Base-by-base conservation (phyloP, 2,888 invertebrate genomes). In the Zhengitettix transpicula region DNA sequence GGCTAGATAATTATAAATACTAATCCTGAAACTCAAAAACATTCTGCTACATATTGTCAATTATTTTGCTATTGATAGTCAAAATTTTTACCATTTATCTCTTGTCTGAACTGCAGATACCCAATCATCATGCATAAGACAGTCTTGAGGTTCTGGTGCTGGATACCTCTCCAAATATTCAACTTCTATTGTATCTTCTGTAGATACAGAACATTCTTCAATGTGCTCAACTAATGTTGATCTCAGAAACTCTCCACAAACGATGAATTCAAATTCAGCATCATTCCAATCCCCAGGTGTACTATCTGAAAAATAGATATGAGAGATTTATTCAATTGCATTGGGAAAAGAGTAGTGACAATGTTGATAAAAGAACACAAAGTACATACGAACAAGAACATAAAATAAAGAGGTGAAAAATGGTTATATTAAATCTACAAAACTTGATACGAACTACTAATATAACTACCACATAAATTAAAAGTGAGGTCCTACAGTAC, bases 121-220 rank as follows among this genome's bases (percentile, higher is more conserved):
- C 98, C 98, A 99, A 71, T 99, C 98, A 74, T 97, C 94, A 69
- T 97, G 96, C 71, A 91, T 80, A 65, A 98, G 77, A 70, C 92
- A 91, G 71, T 95, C 89, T 70, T 92, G 84, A 0, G 97, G 96
- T 68, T 89, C 83, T 0, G 98, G 98, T 0, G 96, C 87, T 12
- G 95, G 91, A 66, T 87, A 85, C 66, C 89, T 82, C 71, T 92
- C 89, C 28, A 97, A 77, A 74, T 97, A 98, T 73, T 98, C 97
- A 57, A 98, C 80, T 65, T 90, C 87, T 65, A 97, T 76, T 11
- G 90, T 86, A 58, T 83, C 81, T 77, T 98, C 97, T 56, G 84
- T 84, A 0, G 89, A 89, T 11, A 87, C 76, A 51, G 81, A 81
- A 67, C 85, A 85, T 62, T 87, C 84, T 63, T 82, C 79, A 60